Conservation (phyloP, 1,140 invertebrate species). For the Metopolophium dirhodum region DNA sequence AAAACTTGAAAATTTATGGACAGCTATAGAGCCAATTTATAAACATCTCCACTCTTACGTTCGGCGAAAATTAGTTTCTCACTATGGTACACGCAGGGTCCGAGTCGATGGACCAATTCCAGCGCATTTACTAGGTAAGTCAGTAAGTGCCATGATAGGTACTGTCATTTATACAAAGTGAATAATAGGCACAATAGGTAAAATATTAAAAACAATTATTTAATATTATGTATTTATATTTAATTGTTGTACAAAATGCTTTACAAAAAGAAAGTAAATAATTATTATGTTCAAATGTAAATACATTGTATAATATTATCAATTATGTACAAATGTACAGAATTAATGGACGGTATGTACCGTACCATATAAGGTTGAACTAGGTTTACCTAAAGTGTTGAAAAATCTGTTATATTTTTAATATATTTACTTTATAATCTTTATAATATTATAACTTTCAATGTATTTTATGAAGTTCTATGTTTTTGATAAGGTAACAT, state of each 20-base stretch:
- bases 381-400: background rate
- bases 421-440: too few species aligned
- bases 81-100: slow-evolving; percentile 72
- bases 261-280: background rate
- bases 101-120: slow-evolving; percentile 77
- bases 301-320: background rate
- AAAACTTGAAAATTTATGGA: slow-evolving; percentile 75
- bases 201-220: too few species aligned
- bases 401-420: background rate
- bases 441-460: background rate
- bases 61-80: slow-evolving; percentile 72
- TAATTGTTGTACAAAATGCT: background rate
- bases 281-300: background rate
- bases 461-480: background rate
- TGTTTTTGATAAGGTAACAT: slow-evolving; percentile 68
- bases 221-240: background rate
- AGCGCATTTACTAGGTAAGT: slow-evolving; percentile 74
- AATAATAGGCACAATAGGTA: background rate
- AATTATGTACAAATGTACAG: too few species aligned
- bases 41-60: slow-evolving; percentile 87
- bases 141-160: background rate
- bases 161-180: background rate
- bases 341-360: too few species aligned
- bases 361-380: background rate
- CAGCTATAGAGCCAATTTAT: slow-evolving; percentile 79